phyloP scores from a whole-genome alignment of 2,113 vertebrate species.

The Megaleporinus macrocephalus region DNA sequence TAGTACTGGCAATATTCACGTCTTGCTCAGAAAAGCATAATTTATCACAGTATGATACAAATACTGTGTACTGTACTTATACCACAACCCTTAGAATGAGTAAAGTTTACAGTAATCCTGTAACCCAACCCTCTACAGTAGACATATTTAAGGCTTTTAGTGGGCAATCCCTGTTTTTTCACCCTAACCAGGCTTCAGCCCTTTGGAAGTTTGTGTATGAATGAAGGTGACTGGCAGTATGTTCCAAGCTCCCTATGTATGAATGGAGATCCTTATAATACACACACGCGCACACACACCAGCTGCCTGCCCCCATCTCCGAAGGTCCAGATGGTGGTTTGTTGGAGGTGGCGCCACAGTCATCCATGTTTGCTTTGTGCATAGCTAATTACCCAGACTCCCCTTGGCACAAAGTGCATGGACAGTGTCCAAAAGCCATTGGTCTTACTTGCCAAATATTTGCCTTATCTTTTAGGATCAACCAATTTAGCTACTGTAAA shows the following conservation, averaged over 20 bases:
- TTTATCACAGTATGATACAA: too few species aligned
- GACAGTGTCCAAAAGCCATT: constrained; percentile 16
- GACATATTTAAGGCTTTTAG: neutral
- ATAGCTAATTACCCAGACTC: constrained; percentile 66
- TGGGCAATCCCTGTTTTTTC: constrained; percentile 12
- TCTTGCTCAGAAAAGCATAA: too few species aligned
- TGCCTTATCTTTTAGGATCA: constrained; percentile 36
- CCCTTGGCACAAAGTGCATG: constrained; percentile 34
- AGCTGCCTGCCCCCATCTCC: constrained; percentile 53
- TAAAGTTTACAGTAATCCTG: constrained; percentile 38
- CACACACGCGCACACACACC: neutral
- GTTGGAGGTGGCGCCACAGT: constrained; percentile 64
- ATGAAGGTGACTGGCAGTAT: neutral
- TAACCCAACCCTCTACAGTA: neutral
- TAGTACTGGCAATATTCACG: too few species aligned
- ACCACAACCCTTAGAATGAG: neutral
- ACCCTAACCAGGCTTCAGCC: neutral
- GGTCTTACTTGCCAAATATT: constrained; percentile 39
- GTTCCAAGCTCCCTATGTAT: neutral
- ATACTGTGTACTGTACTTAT: too few species aligned
- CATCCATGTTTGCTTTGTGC: constrained; percentile 77
- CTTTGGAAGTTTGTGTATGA: neutral
- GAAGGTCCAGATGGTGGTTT: constrained; percentile 75
- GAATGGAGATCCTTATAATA: constrained; percentile 19
- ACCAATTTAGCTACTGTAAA: neutral